These are phyloP conservation scores for Mimumesa dahlbomi DNA, from an alignment of 2,888 invertebrate genomes.

Conservation along the genomic window DNA sequence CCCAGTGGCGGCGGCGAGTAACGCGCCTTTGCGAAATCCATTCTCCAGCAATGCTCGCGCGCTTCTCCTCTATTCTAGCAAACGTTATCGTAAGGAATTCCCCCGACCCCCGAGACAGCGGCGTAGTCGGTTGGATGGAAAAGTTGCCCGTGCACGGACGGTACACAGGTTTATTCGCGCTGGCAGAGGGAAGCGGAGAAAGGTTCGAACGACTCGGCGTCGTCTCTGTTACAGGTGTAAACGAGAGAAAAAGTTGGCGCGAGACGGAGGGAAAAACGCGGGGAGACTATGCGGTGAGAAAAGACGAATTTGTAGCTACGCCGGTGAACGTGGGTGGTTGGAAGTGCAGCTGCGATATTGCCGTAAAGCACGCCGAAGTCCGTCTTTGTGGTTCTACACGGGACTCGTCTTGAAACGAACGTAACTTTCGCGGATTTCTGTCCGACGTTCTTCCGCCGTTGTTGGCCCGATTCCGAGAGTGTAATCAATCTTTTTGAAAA, in stretches of 20 bases:
- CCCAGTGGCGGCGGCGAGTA: constrained; percentile 32
- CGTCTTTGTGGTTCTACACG: constrained; percentile 36
- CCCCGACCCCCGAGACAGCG: not conserved
- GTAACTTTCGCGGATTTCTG: not conserved
- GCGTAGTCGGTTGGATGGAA: no score
- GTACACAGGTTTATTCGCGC: no score
- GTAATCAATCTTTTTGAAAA: constrained; percentile 44
- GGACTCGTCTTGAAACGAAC: constrained; percentile 8
- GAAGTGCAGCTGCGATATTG: constrained; percentile 55
- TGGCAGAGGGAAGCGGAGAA: no score
- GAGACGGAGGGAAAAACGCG: no score
- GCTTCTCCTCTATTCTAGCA: constrained; percentile 11
- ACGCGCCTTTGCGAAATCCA: constrained; percentile 44
- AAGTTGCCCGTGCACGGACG: not conserved
- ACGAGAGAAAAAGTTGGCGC: no score
- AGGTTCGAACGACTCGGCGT: no score
- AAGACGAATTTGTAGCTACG: no score
- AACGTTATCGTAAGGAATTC: constrained; percentile 48
- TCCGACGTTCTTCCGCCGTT: not conserved
- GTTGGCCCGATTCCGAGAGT: not conserved
- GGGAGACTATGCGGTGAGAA: no score
- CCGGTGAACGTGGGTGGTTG: constrained; percentile 16
- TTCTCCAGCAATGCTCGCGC: constrained; percentile 35
- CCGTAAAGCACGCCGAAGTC: constrained; percentile 38
- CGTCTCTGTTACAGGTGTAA: no score